A percentile compares a stretch with the other conserved stretches of the same genome.
These are phyloP conservation scores for Lineus longissimus DNA, from an alignment of 1,140 invertebrate species.

Conservation along the genomic window DNA sequence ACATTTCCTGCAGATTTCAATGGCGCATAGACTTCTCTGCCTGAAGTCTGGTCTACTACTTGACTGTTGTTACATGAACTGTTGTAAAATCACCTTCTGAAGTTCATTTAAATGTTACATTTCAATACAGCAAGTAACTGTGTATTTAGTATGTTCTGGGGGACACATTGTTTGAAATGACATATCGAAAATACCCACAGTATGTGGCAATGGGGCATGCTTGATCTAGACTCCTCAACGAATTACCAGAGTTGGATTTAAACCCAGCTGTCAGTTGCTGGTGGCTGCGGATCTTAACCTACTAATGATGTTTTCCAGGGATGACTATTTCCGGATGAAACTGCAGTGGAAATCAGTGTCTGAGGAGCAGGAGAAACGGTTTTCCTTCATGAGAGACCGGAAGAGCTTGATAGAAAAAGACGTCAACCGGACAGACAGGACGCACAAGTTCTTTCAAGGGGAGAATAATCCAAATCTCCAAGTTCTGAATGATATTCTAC, in stretches of 20 bases:
- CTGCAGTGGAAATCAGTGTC: slow-evolving; percentile 92
- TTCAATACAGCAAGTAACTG: no score
- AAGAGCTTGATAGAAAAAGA: slow-evolving; percentile 97
- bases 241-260: no score
- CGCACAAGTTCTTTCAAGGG: slow-evolving; percentile 83
- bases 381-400: slow-evolving; percentile 81
- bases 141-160: no score
- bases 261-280: no score
- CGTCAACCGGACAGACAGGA: slow-evolving; percentile 92
- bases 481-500: slow-evolving; percentile 84
- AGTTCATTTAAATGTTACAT: no score
- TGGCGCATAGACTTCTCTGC: background rate
- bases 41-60: background rate
- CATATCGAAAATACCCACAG: no score
- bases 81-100: no score
- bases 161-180: no score
- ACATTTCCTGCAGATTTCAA: background rate
- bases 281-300: no score
- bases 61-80: background rate
- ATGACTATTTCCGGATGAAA: slow-evolving; percentile 94
- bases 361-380: slow-evolving; percentile 78
- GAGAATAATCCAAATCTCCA: slow-evolving; percentile 86
- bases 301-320: slow-evolving; percentile 44
- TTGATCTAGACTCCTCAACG: no score
- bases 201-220: no score